These are phyloP conservation scores for Alentia gelatinosa DNA, from an alignment of 2,888 invertebrate genomes.

Conservation along the genomic window DNA sequence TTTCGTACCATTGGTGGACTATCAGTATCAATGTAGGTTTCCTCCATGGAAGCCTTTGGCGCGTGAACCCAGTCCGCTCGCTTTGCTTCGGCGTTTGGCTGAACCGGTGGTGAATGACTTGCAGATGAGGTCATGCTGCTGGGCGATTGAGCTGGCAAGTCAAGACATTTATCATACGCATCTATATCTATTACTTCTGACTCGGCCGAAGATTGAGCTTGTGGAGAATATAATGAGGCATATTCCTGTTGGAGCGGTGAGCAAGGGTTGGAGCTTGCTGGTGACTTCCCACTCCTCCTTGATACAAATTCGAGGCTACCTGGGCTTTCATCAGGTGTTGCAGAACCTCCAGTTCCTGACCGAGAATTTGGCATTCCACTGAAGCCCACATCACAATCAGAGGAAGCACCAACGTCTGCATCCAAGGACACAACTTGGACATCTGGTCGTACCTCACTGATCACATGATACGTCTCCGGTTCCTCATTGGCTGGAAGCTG, in stretches of 20 bases:
- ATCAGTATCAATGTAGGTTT: slow-evolving; percentile 25
- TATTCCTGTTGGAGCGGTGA: not conserved
- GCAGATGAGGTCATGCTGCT: not conserved
- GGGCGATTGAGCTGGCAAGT: slow-evolving; percentile 18
- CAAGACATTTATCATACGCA: not conserved
- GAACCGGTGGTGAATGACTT: not conserved
- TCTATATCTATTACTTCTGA: not conserved
- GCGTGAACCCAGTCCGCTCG: slow-evolving; percentile 23
- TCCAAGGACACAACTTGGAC: not conserved
- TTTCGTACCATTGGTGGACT: slow-evolving; percentile 23
- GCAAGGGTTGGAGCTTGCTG: not conserved
- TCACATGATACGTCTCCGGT: not conserved
- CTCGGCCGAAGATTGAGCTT: not conserved
- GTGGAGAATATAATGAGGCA: not conserved
- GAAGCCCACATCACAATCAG: not conserved
- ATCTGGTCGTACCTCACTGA: not conserved
- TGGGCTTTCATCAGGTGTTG: not conserved
- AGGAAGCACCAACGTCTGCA: slow-evolving; percentile 2
- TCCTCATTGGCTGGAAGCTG: not conserved
- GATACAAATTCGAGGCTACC: not conserved
- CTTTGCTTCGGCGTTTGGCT: not conserved
- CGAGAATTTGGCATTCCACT: not conserved
- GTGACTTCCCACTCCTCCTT: not conserved
- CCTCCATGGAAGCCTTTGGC: slow-evolving; percentile 40
- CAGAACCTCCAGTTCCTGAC: not conserved